Base-by-base conservation (phyloP, 2,888 invertebrate genomes). In the Dasypolia templi region DNA sequence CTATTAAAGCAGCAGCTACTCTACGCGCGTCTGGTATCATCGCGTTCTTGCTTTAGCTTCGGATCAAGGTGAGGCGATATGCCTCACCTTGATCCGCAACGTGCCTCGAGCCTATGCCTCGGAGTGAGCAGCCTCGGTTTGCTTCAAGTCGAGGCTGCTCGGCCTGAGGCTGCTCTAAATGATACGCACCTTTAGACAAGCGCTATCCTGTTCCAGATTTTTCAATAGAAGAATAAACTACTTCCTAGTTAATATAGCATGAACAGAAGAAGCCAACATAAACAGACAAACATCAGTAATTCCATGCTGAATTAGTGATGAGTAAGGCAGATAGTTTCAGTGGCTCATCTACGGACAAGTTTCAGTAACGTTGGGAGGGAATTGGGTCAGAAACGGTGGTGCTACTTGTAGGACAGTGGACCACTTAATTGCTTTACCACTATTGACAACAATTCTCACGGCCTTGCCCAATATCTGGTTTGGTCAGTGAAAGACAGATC, bases 271-370 rank as follows among this genome's bases (percentile, higher is more conserved):
- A 1, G 19, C 39, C 4, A 46, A 49, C 64, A 66, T 22, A 66
- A 75, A 53, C 49, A 62, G 6, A 58, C n/a, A 65, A 59, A 61
- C 35, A 65, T 17, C 44, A 42, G 55, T 49, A 68, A 77, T 55
- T 63, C 32, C 66, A 63, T 42, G 55, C 17, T 77, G 65, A 58
- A 67, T 70, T 61, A 81, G 69, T 70, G 68, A 81, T 66, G 62
- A 76, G 77, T 67, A 63, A 62, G 59, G 77, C 51, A 44, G 62
- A 68, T 77, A 81, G 74, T 81, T 74, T 69, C 71, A 72, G 65
- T 55, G 65, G 58, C 73, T 77, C 82, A 69, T 81, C 74, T 74
- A 32, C 71, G 58, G 42, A 32, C 62, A 72, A 81, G 49, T 74
- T 77, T 65, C 39, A 53, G 53, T 66, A 74, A 75, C 72, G 68